Evolutionary conservation across 2,113 vertebrate species (phyloP).

Genomic region (Amphiprion ocellaris): DNA sequence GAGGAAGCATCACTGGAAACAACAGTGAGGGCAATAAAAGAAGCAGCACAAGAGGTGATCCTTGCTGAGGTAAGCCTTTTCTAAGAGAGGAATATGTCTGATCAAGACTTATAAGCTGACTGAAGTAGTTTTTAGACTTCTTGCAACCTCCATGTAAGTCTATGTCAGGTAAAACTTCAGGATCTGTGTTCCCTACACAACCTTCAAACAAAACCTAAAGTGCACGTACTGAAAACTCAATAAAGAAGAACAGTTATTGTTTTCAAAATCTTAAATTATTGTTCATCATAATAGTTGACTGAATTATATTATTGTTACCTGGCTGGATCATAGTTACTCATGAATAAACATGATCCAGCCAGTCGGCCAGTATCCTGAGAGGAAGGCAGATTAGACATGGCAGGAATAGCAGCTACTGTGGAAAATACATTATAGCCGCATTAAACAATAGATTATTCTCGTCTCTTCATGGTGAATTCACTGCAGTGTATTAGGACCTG

Average conservation of each 20-base stretch:
- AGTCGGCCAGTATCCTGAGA: slow-evolving; percentile 35
- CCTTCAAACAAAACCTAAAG: too few relatives aligned
- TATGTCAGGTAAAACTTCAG: not conserved
- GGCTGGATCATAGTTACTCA: not conserved
- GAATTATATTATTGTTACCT: too few relatives aligned
- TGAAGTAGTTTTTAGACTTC: not conserved
- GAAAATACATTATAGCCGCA: slow-evolving; percentile 64
- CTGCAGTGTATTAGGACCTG: slow-evolving; percentile 36
- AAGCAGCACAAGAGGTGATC: not conserved
- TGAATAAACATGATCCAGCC: slow-evolving; percentile 46
- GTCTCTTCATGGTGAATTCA: slow-evolving; percentile 38
- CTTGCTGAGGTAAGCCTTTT: slow-evolving; percentile 8
- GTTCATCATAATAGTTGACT: too few relatives aligned
- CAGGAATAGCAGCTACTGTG: slow-evolving; percentile 57
- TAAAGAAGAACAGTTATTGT: too few relatives aligned
- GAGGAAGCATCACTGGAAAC: not conserved
- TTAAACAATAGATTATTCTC: slow-evolving; percentile 68
- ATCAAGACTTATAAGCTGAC: not conserved
- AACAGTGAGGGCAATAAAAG: not conserved
- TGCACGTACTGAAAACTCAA: too few relatives aligned
- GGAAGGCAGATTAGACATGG: slow-evolving; percentile 53
- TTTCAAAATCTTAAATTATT: too few relatives aligned
- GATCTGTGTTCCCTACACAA: not conserved
- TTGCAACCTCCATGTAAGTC: not conserved
- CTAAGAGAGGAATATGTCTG: slow-evolving; percentile 8